Percentiles rank a stretch among this genome's conserved stretches.
phyloP scores from a whole-genome alignment of 2,797 vertebrate species.

The Gorsachius magnificus region DNA sequence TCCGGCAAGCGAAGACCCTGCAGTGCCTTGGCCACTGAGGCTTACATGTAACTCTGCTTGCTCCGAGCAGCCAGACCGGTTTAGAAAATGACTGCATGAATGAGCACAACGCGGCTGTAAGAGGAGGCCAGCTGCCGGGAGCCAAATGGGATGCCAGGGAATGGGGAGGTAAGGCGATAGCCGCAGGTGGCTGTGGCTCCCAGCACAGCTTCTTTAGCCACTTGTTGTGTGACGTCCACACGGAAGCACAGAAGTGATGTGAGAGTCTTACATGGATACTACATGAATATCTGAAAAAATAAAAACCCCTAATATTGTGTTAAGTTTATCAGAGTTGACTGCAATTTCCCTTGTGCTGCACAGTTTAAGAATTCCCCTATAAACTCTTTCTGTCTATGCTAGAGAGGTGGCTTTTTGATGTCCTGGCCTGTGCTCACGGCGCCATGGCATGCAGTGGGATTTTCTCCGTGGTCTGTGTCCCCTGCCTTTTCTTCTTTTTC shows the following conservation, averaged over 20 bases:
- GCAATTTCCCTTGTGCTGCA: neutral
- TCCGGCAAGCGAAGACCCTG: neutral
- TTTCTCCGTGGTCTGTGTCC: neutral
- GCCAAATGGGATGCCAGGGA: neutral
- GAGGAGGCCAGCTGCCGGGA: neutral
- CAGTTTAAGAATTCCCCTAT: neutral
- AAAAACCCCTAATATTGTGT: accelerated
- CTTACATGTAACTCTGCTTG: neutral
- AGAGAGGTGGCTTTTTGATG: neutral
- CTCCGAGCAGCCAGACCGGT: neutral
- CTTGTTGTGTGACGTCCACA: neutral
- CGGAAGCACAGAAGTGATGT: neutral
- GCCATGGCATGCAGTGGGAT: neutral
- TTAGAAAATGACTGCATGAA: constrained; percentile 7
- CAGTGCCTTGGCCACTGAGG: neutral
- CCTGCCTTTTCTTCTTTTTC: neutral
- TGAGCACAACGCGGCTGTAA: neutral
- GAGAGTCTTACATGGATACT: neutral
- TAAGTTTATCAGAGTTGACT: neutral
- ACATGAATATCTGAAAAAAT: neutral
- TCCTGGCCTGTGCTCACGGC: neutral
- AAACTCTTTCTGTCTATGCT: neutral
- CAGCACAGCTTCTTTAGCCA: neutral
- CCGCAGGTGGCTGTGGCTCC: neutral
- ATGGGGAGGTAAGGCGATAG: neutral